Evolutionary conservation across 2,888 invertebrate genomes (phyloP).

Genomic region (Lasioglossum marginatum): DNA sequence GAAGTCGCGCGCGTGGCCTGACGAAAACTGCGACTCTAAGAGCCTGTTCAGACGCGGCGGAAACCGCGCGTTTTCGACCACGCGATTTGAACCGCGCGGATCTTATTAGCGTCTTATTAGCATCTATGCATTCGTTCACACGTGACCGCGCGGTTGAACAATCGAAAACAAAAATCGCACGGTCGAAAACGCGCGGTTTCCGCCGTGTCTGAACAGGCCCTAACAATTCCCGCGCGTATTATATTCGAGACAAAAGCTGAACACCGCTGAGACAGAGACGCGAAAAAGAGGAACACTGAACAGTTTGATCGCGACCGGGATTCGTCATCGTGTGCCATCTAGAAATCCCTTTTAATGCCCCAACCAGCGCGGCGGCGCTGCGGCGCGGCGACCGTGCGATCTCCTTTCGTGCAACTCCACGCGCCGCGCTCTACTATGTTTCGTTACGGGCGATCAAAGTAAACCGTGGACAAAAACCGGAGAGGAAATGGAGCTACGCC

Average conservation of each 20-base stretch:
- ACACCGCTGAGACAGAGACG: not conserved
- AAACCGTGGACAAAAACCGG: slow-evolving; percentile 39
- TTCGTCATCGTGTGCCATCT: not conserved
- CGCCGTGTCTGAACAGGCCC: too few species aligned
- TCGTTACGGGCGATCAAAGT: slow-evolving; percentile 59
- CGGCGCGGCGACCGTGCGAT: slow-evolving; percentile 33
- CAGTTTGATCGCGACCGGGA: not conserved
- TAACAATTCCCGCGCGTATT: not conserved
- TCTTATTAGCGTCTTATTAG: too few species aligned
- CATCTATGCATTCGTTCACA: too few species aligned
- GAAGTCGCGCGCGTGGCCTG: not conserved
- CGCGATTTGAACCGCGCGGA: too few species aligned
- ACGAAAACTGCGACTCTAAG: not conserved
- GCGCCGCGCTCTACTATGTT: slow-evolving; percentile 41
- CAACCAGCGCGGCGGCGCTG: too few species aligned
- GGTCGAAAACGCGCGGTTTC: too few species aligned
- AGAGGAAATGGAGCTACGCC: slow-evolving; percentile 5
- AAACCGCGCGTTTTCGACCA: too few species aligned
- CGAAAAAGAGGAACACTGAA: not conserved
- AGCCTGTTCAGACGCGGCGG: too few species aligned
- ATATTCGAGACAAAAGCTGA: not conserved
- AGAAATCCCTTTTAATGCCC: slow-evolving; percentile 38
- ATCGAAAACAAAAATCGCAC: too few species aligned
- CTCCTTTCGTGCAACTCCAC: slow-evolving; percentile 21
- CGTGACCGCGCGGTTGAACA: too few species aligned